These are phyloP conservation scores for Xylocampa areola DNA, from an alignment of 2,888 invertebrate species.

Conservation along the genomic window DNA sequence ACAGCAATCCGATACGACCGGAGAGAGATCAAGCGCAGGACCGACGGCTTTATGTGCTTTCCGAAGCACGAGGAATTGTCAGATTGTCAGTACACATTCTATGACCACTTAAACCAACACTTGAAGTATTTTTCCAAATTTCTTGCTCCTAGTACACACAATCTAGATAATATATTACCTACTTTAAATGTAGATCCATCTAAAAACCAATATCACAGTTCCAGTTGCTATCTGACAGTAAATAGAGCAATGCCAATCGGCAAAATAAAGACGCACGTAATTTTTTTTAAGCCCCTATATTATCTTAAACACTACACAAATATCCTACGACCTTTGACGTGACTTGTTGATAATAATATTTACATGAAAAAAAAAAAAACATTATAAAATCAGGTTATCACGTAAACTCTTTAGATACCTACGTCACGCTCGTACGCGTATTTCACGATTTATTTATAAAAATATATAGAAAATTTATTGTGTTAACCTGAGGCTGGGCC, in stretches of 20 bases:
- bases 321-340: conserved; percentile 52
- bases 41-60: no score
- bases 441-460: conserved; percentile 45
- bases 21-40: no score
- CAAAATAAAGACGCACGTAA: conserved; percentile 57
- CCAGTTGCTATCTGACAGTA: conserved; percentile 33
- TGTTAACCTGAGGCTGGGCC: conserved; percentile 40
- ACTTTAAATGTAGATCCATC: background rate
- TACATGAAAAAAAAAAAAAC: conserved; percentile 52
- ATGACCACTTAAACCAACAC: no score
- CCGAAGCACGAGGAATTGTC: no score
- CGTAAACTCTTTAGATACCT: conserved; percentile 60
- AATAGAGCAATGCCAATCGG: conserved; percentile 52
- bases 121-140: no score
- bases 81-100: no score
- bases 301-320: conserved; percentile 29
- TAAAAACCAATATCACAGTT: conserved; percentile 11
- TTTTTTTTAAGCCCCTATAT: conserved; percentile 51
- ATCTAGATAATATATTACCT: no score
- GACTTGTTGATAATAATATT: conserved; percentile 49
- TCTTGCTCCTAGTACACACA: no score
- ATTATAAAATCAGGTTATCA: conserved; percentile 62
- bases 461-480: conserved; percentile 53
- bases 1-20: no score
- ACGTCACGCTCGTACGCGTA: conserved; percentile 69